Percentiles rank a stretch among this genome's conserved stretches.
Evolutionary conservation across 30 jellyfish, hydroid and myxozoan species (phyloP).

Genomic region (Aurelia sp.): DNA sequence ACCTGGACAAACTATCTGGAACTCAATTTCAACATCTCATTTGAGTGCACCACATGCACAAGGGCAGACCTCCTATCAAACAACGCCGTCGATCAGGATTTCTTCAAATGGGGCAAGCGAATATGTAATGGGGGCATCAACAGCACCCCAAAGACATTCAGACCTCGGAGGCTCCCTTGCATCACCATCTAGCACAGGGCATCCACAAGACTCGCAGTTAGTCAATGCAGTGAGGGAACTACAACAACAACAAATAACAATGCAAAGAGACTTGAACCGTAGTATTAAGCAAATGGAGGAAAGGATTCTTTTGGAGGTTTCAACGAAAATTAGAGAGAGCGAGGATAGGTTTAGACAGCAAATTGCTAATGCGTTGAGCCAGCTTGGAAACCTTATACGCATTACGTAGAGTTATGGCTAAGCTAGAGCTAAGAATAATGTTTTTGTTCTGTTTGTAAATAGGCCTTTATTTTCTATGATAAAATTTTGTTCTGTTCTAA

Average conservation of each 20-base stretch:
- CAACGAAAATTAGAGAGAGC: slow-evolving; percentile 43
- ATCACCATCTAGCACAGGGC: not conserved
- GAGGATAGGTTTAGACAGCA: slow-evolving; percentile 71
- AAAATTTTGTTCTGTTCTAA: no score
- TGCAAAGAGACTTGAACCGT: slow-evolving; percentile 59
- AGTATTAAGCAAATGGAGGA: slow-evolving; percentile 69
- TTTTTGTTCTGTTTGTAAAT: no score
- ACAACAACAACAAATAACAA: slow-evolving; percentile 71
- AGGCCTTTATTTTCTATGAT: no score
- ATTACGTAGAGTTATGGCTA: not conserved
- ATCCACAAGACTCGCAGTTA: slow-evolving; percentile 31
- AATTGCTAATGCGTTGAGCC: slow-evolving; percentile 66
- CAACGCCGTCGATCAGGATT: not conserved
- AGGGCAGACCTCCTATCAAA: not conserved
- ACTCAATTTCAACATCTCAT: not conserved
- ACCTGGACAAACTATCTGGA: not conserved
- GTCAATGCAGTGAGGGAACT: slow-evolving; percentile 64
- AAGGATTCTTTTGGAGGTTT: slow-evolving; percentile 41
- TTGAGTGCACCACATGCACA: not conserved
- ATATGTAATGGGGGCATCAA: not conserved
- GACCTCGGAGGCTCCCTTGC: slow-evolving; percentile 7
- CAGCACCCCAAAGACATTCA: not conserved
- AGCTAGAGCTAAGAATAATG: no score
- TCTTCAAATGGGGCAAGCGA: not conserved
- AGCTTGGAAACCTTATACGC: slow-evolving; percentile 65